Evolutionary conservation across 2,888 invertebrate genomes (phyloP), one percentile per base, ranked within the genome.

Genomic region (Caenorhabditis sp.): DNA sequence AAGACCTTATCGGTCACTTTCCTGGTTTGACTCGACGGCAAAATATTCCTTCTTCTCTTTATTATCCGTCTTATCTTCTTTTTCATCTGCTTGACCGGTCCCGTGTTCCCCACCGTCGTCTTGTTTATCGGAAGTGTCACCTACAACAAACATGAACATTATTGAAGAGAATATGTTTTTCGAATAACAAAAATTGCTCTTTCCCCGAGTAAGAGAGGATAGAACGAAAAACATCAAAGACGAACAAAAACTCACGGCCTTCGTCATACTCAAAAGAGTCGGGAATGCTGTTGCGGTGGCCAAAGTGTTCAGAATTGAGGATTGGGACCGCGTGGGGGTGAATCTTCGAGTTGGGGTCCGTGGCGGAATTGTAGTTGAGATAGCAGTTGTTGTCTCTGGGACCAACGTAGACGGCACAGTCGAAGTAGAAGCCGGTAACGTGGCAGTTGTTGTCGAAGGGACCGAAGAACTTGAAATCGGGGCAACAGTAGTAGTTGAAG

Each of bases 51-150:
- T 53, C 76, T 26, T 59, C 76, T 15, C n/a, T 76, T 76, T n/a
- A 76, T 76, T 20, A 76, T 76, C 4, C 76, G 11, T 8, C 76
- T 48, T 17, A 76, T 70, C 43, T 76, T 76, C 26, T 65, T 70
- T 15, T 65, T 70, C 20, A 65, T 39, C 45, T 55, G 55, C 37
- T 55, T 63, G 15, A 32, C 66, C 24, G n/a, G n/a, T n/a, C n/a
- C n/a, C n/a, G n/a, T n/a, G n/a, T n/a, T n/a, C n/a, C n/a, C n/a
- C n/a, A 35, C 32, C 15, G 24, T 15, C n/a, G 27, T 27, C 11
- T 39, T 74, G 41, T 66, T 61, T 8, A 68, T 37, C 20, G 76
- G 58, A n/a, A 65, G 59, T 7, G 76, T 76, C n/a, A 65, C 71
- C 71, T 70, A 35, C 45, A 59, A 70, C 3, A 50, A n/a, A n/a